Evolutionary conservation across 2,113 vertebrate genomes (phyloP).

Genomic region (Prochilodus magdalenae): DNA sequence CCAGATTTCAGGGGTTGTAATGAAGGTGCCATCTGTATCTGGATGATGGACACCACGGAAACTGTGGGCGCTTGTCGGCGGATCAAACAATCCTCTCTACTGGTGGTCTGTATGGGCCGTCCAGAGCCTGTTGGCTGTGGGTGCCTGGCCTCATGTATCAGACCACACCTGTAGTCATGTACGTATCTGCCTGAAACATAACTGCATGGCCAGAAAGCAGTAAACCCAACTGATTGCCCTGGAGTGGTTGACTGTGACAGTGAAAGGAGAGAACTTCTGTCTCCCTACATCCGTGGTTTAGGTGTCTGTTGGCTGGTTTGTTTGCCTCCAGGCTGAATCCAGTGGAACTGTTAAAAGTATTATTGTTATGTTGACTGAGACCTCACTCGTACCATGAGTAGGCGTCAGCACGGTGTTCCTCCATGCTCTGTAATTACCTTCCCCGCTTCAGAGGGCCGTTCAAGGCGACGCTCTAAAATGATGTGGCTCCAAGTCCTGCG

Average conservation of each 20-base stretch:
- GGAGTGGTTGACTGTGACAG: neutral
- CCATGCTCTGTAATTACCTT: neutral
- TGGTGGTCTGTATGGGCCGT: too few relatives aligned
- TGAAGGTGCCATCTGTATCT: too few relatives aligned
- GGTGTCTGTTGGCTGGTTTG: neutral
- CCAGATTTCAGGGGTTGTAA: too few relatives aligned
- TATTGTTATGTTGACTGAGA: constrained; percentile 2
- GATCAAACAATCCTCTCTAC: too few relatives aligned
- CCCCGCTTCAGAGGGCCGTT: neutral
- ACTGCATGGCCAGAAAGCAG: too few relatives aligned
- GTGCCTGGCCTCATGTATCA: too few relatives aligned
- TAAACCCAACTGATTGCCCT: neutral
- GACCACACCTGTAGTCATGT: too few relatives aligned
- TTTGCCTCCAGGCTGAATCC: neutral
- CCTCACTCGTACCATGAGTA: neutral
- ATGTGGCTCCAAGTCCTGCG: neutral
- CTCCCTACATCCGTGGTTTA: neutral
- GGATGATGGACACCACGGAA: too few relatives aligned
- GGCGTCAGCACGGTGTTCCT: neutral
- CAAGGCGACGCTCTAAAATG: neutral
- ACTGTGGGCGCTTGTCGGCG: too few relatives aligned
- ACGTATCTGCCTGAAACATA: too few relatives aligned
- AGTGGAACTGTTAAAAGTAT: neutral
- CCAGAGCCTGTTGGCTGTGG: too few relatives aligned
- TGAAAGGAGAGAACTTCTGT: neutral